Evolutionary conservation across 2,888 invertebrate species (phyloP).

Genomic region (Ophion ventricosus): DNA sequence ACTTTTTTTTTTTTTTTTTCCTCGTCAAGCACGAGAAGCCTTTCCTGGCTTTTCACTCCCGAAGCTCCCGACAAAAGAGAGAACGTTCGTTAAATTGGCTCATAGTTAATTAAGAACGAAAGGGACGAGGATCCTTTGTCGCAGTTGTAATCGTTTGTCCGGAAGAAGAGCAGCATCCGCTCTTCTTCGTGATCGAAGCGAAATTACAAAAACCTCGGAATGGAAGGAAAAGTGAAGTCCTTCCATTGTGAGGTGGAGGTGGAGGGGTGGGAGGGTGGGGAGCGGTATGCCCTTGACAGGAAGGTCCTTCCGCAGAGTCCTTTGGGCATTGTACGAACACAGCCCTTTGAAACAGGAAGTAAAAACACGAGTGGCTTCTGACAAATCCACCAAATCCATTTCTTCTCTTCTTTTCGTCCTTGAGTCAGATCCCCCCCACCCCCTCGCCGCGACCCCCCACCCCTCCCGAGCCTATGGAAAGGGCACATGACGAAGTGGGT

Average conservation of each 20-base stretch:
- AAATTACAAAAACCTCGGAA: constrained; percentile 10
- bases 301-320: constrained; percentile 66
- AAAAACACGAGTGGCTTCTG: constrained; percentile 35
- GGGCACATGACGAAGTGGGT: constrained; percentile 21
- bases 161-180: background rate
- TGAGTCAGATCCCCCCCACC: background rate
- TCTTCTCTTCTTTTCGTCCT: constrained; percentile 16
- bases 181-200: constrained; percentile 41
- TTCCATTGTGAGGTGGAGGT: too few species aligned
- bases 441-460: background rate
- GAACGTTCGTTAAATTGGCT: too few species aligned
- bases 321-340: background rate
- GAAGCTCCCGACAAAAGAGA: too few species aligned
- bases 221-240: background rate
- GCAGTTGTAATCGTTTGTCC: background rate
- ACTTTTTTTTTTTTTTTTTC: too few species aligned
- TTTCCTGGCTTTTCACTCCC: too few species aligned
- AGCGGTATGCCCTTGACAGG: constrained; percentile 77
- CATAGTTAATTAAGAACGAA: too few species aligned
- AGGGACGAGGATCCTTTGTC: constrained; percentile 24
- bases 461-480: background rate
- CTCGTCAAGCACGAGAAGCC: too few species aligned
- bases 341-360: constrained; percentile 31
- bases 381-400: constrained; percentile 46
- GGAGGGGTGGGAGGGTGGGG: too few species aligned